Percentiles rank a stretch among this genome's conserved stretches.
Evolutionary conservation across 1,140 invertebrate genomes (phyloP).

Genomic region (Planococcus citri): DNA sequence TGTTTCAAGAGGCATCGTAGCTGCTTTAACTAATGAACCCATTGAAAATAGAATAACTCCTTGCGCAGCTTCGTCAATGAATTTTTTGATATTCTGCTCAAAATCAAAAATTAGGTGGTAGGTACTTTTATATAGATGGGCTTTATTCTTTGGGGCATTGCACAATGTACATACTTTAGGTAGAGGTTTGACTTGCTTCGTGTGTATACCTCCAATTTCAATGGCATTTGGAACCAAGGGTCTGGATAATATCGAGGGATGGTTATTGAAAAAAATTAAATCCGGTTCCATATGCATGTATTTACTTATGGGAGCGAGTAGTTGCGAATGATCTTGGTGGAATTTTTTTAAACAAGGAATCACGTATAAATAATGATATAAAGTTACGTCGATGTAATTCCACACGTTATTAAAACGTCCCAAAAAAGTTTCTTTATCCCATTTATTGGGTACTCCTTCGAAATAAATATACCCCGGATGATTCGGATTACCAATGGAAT

Average conservation of each 20-base stretch:
- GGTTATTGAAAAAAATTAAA: slow-evolving; percentile 29
- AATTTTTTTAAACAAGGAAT: not conserved
- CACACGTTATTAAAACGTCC: not conserved
- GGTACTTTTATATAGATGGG: too few relatives aligned
- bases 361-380: too few relatives aligned
- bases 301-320: not conserved
- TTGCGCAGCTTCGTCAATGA: slow-evolving; percentile 33
- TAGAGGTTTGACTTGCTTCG: slow-evolving; percentile 39
- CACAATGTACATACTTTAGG: slow-evolving; percentile 38
- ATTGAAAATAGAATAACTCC: slow-evolving; percentile 32
- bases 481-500: not conserved
- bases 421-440: not conserved
- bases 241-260: slow-evolving; percentile 31
- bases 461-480: not conserved
- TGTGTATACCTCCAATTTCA: slow-evolving; percentile 37
- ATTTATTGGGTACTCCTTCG: not conserved
- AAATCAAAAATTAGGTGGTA: not conserved
- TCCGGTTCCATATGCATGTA: not conserved
- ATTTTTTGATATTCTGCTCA: slow-evolving; percentile 26
- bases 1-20: not conserved
- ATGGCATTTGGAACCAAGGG: slow-evolving; percentile 33
- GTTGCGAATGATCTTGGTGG: not conserved
- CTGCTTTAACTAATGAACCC: not conserved
- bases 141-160: too few relatives aligned
- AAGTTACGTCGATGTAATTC: not conserved